Percentiles rank a stretch among this genome's conserved stretches.
phyloP scores from a whole-genome alignment of 2,797 vertebrate genomes.

The Phataginus tricuspis region DNA sequence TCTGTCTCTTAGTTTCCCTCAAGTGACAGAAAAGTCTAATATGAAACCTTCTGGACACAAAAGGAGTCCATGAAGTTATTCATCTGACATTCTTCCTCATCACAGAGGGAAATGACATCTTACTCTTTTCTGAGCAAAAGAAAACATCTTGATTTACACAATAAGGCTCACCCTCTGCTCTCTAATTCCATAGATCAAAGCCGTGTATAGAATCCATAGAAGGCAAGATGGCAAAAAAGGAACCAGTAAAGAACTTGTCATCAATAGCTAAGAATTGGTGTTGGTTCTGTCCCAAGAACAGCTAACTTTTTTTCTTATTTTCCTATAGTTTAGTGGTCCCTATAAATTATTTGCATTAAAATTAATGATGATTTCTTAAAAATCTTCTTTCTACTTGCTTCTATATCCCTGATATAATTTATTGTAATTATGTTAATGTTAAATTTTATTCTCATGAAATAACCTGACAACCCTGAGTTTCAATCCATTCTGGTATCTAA shows the following conservation, averaged over 20 bases:
- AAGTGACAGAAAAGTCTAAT: slow-evolving; percentile 25
- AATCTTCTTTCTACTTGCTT: not conserved
- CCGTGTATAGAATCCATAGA: not conserved
- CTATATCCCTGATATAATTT: not conserved
- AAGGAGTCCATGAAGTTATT: slow-evolving; percentile 54
- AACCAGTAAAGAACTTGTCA: not conserved
- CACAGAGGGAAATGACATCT: slow-evolving; percentile 44
- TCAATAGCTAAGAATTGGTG: not conserved
- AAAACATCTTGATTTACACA: slow-evolving; percentile 53
- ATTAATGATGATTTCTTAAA: not conserved
- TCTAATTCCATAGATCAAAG: not conserved
- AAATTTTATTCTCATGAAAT: slow-evolving; percentile 25
- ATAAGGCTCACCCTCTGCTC: slow-evolving; percentile 27
- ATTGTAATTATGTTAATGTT: not conserved
- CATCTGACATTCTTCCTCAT: slow-evolving; percentile 54
- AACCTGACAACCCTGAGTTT: not conserved
- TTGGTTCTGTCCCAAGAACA: not conserved
- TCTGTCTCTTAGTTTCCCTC: slow-evolving; percentile 32
- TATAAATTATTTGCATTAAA: not conserved
- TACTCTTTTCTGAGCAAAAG: slow-evolving; percentile 35
- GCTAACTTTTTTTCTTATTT: not conserved
- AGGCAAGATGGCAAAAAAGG: not conserved
- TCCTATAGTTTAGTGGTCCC: not conserved
- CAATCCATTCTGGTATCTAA: not conserved
- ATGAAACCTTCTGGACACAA: slow-evolving; percentile 40